phyloP scores from a whole-genome alignment of 2,113 vertebrate genomes.

The Tychaedon coryphoeus region DNA sequence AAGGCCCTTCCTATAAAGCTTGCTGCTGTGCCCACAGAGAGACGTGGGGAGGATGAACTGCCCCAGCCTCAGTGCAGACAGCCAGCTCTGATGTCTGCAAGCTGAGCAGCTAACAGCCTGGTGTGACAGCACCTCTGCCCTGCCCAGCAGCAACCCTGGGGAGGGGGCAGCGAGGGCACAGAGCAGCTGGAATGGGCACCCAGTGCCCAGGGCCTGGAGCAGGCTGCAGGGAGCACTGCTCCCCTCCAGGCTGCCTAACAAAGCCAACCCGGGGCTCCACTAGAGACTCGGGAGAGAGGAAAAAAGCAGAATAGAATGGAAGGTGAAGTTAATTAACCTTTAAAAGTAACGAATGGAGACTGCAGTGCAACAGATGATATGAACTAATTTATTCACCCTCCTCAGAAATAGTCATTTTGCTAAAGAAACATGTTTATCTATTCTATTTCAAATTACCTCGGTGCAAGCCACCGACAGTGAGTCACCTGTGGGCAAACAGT shows the following conservation, averaged over 20 bases:
- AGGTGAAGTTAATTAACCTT: constrained; percentile 32
- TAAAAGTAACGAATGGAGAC: neutral
- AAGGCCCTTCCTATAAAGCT: neutral
- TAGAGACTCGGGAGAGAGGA: neutral
- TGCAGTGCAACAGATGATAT: neutral
- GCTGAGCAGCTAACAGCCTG: accelerated
- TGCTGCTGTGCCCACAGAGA: neutral
- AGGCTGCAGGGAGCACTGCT: neutral
- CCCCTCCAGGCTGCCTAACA: neutral
- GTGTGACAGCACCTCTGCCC: neutral
- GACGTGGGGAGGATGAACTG: neutral
- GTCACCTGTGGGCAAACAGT: neutral
- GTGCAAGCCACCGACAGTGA: neutral
- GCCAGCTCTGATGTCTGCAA: neutral
- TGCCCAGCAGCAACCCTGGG: neutral
- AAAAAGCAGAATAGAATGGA: neutral
- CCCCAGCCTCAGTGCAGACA: neutral
- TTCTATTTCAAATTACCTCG: neutral
- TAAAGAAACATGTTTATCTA: neutral
- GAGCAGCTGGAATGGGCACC: neutral
- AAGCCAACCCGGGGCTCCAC: neutral
- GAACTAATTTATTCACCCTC: neutral
- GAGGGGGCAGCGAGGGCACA: neutral
- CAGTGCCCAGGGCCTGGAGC: neutral
- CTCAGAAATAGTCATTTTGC: neutral